A percentile compares a stretch with the other conserved stretches of the same genome.
Conservation (phyloP, 1,140 invertebrate species). For the Notospermus geniculatus region DNA sequence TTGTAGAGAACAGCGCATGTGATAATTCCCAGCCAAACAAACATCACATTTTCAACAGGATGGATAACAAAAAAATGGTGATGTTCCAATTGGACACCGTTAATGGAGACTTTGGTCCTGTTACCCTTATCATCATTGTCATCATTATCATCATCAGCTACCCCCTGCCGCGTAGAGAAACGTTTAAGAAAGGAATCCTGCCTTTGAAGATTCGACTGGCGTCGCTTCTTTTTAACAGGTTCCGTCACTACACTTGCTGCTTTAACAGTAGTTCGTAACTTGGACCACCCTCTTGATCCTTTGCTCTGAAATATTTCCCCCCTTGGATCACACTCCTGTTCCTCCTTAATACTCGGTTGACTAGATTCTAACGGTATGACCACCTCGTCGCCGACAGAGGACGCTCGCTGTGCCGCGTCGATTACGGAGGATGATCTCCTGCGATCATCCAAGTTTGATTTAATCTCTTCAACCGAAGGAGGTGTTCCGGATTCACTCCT, state of each 20-base stretch:
- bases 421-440: too few relatives aligned
- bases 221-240: slow-evolving; percentile 68
- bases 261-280: slow-evolving; percentile 87
- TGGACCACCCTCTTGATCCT: slow-evolving; percentile 69
- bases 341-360: too few relatives aligned
- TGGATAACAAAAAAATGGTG: slow-evolving; percentile 71
- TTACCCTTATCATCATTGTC: slow-evolving; percentile 19
- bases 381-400: too few relatives aligned
- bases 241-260: slow-evolving; percentile 77
- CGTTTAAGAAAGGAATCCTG: slow-evolving; percentile 93
- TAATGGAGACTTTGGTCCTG: slow-evolving; percentile 56
- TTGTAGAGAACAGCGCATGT: slow-evolving; percentile 90
- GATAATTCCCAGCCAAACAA: slow-evolving; percentile 88
- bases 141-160: slow-evolving; percentile 20
- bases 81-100: slow-evolving; percentile 9
- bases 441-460: too few relatives aligned
- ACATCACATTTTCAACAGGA: slow-evolving; percentile 92
- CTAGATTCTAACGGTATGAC: too few relatives aligned
- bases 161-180: slow-evolving; percentile 81
- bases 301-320: too few relatives aligned
- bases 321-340: too few relatives aligned
- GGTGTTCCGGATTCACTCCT: too few relatives aligned
- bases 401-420: too few relatives aligned
- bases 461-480: too few relatives aligned
- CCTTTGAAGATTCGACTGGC: slow-evolving; percentile 69